Conservation (phyloP, 1,140 invertebrate species). For the Papilio machaon region DNA sequence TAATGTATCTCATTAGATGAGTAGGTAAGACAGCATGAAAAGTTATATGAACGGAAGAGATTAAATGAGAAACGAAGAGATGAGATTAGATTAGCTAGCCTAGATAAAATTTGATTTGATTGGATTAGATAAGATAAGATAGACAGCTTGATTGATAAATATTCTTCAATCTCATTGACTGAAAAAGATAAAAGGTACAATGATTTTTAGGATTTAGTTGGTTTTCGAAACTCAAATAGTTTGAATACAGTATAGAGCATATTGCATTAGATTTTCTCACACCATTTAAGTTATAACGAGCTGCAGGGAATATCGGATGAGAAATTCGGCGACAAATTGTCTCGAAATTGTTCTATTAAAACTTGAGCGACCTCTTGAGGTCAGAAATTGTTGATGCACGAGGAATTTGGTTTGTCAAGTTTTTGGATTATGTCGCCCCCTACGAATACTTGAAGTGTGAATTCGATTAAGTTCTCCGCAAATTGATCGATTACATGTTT, state of each 20-base stretch:
- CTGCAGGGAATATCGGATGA: slow-evolving; percentile 30
- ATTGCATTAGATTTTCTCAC: slow-evolving; percentile 25
- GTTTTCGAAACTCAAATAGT: not conserved
- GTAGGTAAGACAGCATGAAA: no score
- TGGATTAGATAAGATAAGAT: no score
- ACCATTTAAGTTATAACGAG: slow-evolving; percentile 35
- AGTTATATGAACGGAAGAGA: no score
- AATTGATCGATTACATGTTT: not conserved
- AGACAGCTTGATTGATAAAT: no score
- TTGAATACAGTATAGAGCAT: not conserved
- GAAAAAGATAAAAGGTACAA: no score
- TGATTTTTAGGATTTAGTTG: not conserved
- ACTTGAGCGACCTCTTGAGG: slow-evolving; percentile 33
- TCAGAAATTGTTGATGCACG: slow-evolving; percentile 27
- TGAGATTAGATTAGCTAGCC: no score
- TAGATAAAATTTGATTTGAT: no score
- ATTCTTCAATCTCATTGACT: no score
- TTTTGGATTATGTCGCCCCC: slow-evolving; percentile 15
- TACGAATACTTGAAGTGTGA: slow-evolving; percentile 17
- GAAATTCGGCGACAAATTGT: slow-evolving; percentile 27
- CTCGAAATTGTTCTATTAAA: slow-evolving; percentile 33
- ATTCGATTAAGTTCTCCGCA: not conserved
- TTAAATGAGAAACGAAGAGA: no score
- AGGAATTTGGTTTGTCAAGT: slow-evolving; percentile 23
- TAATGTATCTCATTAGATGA: no score